phyloP scores from a whole-genome alignment of 2,888 invertebrate species.

The Polyommatus icarus region DNA sequence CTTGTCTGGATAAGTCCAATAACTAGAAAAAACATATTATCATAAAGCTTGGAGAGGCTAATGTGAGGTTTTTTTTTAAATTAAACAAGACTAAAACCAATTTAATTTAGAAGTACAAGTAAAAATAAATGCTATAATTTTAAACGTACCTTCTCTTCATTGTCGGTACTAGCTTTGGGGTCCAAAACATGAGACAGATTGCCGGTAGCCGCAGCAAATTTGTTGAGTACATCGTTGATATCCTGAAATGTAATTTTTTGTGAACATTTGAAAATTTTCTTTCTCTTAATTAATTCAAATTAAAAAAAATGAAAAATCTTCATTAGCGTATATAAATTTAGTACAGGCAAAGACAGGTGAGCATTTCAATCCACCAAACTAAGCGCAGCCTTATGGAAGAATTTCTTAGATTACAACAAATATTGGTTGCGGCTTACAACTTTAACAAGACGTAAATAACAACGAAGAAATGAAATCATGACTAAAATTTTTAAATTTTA shows the following conservation, averaged over 20 bases:
- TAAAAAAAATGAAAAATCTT: too few species aligned
- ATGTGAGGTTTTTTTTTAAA: neutral
- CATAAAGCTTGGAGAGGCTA: neutral
- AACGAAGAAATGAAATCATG: too few species aligned
- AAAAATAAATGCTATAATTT: neutral
- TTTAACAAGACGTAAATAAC: too few species aligned
- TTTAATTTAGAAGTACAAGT: neutral
- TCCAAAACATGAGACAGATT: constrained; percentile 16
- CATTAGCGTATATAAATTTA: too few species aligned
- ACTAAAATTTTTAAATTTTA: too few species aligned
- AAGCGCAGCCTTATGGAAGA: too few species aligned
- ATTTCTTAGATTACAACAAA: too few species aligned
- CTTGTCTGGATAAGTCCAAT: constrained; percentile 39
- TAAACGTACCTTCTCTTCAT: constrained; percentile 28
- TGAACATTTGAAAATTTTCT: neutral
- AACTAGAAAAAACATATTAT: constrained; percentile 37
- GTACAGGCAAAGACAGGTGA: too few species aligned
- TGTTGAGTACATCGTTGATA: constrained; percentile 40
- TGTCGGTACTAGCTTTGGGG: neutral
- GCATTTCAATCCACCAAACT: too few species aligned
- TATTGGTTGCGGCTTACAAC: too few species aligned
- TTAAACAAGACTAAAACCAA: neutral
- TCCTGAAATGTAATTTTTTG: constrained; percentile 36
- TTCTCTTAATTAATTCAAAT: neutral
- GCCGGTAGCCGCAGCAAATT: constrained; percentile 36